Evolutionary conservation across 1,140 invertebrate genomes (phyloP).

Genomic region (Drosophila triauraria): DNA sequence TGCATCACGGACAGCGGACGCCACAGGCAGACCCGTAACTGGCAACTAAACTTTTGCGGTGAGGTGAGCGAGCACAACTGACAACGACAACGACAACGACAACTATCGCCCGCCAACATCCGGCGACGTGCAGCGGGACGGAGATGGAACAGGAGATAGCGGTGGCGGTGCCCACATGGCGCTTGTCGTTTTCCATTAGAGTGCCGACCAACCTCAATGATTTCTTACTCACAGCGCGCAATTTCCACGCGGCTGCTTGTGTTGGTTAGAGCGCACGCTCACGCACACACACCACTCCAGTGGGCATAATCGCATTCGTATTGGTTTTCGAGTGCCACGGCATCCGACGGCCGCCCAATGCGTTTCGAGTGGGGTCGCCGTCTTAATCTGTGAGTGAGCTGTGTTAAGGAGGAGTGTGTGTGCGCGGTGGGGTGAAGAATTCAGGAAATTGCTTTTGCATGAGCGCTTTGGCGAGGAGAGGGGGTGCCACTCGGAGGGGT

Average conservation of each 20-base stretch:
- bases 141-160: constrained; percentile 9
- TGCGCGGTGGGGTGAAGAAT: constrained; percentile 62
- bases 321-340: constrained; percentile 69
- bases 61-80: constrained; percentile 55
- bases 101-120: constrained; percentile 72
- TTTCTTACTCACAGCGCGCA: constrained; percentile 77
- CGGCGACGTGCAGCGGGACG: constrained; percentile 55
- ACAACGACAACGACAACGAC: constrained; percentile 54
- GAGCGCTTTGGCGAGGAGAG: constrained; percentile 52
- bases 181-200: constrained; percentile 81
- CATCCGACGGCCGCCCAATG: constrained; percentile 49
- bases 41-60: constrained; percentile 76
- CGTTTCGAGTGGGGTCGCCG: constrained; percentile 57
- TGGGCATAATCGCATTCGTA: constrained; percentile 75
- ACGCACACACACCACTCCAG: constrained; percentile 15
- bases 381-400: constrained; percentile 35
- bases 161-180: constrained; percentile 71
- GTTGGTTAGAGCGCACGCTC: constrained; percentile 28
- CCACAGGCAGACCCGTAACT: constrained; percentile 38
- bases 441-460: constrained; percentile 83
- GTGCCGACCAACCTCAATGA: constrained; percentile 79
- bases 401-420: constrained; percentile 6
- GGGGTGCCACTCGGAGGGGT: background rate
- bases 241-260: constrained; percentile 47
- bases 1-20: constrained; percentile 28